Conservation (phyloP, 2,113 vertebrate species). For the Ondatra zibethicus region DNA sequence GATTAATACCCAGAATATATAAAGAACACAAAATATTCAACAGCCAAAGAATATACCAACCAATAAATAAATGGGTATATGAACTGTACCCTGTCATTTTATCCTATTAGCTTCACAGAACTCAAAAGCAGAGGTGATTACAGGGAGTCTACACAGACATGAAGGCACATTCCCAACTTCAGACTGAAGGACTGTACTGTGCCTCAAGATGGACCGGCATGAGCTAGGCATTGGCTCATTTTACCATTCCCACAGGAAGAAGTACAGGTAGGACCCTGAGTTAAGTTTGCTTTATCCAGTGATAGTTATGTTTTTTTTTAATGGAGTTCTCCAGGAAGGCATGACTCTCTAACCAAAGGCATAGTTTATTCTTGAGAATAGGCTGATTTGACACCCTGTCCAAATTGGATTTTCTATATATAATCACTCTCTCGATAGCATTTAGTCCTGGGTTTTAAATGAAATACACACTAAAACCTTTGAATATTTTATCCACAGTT, state of each 20-base stretch:
- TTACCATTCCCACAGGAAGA: neutral
- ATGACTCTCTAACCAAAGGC: neutral
- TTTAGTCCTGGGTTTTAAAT: neutral
- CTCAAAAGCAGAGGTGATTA: neutral
- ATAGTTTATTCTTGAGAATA: neutral
- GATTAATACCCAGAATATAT: neutral
- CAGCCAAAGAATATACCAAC: neutral
- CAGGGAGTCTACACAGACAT: neutral
- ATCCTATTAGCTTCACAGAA: neutral
- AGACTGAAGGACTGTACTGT: neutral
- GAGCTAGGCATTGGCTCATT: neutral
- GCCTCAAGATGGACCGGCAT: neutral
- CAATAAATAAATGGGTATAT: neutral
- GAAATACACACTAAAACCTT: neutral
- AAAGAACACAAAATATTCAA: neutral
- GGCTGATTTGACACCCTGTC: neutral
- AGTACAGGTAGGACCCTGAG: neutral
- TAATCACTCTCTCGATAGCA: neutral
- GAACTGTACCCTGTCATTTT: neutral
- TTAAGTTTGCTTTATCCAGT: neutral
- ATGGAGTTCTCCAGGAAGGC: neutral
- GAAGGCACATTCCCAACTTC: neutral
- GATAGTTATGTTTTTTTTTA: neutral
- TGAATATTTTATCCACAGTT: neutral
- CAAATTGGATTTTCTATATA: neutral